phyloP scores from a whole-genome alignment of 2,113 vertebrate genomes.

The Dasyprocta punctata region DNA sequence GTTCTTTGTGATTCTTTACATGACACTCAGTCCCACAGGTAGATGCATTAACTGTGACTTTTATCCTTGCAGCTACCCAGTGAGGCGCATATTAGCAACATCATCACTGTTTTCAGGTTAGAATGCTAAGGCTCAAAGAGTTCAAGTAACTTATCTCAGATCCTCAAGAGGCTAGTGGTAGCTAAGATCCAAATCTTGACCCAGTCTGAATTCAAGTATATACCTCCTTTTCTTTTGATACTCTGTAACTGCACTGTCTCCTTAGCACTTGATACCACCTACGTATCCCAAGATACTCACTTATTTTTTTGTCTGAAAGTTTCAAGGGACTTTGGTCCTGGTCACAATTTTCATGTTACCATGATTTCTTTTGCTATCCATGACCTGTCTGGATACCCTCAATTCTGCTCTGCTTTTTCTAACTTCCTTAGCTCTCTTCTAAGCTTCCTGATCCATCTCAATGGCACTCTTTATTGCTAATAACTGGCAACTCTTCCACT shows the following conservation, averaged over 20 bases:
- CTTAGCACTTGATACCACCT: not conserved
- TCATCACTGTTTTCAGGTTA: not conserved
- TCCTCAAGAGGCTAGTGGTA: not conserved
- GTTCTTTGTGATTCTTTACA: not conserved
- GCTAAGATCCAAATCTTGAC: not conserved
- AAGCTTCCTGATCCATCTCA: not conserved
- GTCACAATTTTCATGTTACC: not conserved
- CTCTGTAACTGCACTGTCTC: not conserved
- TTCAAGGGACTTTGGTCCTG: not conserved
- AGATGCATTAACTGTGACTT: not conserved
- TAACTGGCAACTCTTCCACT: not conserved
- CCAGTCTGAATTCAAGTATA: not conserved
- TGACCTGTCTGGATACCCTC: not conserved
- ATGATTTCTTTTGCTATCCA: not conserved
- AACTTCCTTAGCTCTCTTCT: not conserved
- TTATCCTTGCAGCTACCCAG: not conserved
- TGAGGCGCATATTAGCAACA: not conserved
- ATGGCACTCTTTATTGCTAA: not conserved
- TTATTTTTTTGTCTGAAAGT: not conserved
- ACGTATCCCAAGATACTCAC: not conserved
- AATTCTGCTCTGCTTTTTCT: not conserved
- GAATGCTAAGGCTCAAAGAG: not conserved
- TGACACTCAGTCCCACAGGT: not conserved
- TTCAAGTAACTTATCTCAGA: not conserved
- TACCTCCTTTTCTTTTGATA: not conserved